Evolutionary conservation across 2,113 vertebrate species (phyloP).

Genomic region (Tringa solitaria): DNA sequence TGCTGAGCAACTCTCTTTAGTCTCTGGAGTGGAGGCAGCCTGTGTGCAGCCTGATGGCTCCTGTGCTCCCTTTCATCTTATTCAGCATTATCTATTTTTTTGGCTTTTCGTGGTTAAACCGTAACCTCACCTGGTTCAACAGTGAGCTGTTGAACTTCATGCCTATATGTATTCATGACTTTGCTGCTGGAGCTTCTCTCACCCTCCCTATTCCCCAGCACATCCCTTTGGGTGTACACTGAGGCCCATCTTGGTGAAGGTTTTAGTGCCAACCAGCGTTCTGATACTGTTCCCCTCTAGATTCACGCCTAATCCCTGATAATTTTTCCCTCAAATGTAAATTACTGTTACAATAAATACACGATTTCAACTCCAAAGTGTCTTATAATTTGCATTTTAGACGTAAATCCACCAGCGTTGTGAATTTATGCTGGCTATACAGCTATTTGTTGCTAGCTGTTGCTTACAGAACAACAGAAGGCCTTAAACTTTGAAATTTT

Average conservation of each 20-base stretch:
- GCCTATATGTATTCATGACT: too few species aligned
- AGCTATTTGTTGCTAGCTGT: neutral
- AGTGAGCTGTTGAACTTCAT: neutral
- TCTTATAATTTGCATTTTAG: neutral
- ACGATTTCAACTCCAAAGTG: neutral
- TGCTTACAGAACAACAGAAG: neutral
- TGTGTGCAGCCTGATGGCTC: neutral
- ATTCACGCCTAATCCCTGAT: neutral
- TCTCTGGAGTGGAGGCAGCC: neutral
- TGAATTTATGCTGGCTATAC: neutral
- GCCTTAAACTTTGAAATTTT: neutral
- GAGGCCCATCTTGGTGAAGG: rapidly evolving
- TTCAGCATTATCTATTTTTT: neutral
- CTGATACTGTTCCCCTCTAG: neutral
- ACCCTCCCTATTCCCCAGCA: neutral
- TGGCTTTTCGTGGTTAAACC: neutral
- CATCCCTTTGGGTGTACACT: rapidly evolving
- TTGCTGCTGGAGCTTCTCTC: neutral
- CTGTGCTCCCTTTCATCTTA: neutral
- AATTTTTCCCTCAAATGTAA: neutral
- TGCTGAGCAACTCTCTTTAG: neutral
- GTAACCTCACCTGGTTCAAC: neutral
- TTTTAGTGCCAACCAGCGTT: neutral
- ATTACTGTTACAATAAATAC: neutral
- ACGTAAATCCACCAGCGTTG: neutral